Evolutionary conservation across 1,140 invertebrate species (phyloP), one percentile per base, ranked within the genome.

Genomic region (Papilio aristodemus): DNA sequence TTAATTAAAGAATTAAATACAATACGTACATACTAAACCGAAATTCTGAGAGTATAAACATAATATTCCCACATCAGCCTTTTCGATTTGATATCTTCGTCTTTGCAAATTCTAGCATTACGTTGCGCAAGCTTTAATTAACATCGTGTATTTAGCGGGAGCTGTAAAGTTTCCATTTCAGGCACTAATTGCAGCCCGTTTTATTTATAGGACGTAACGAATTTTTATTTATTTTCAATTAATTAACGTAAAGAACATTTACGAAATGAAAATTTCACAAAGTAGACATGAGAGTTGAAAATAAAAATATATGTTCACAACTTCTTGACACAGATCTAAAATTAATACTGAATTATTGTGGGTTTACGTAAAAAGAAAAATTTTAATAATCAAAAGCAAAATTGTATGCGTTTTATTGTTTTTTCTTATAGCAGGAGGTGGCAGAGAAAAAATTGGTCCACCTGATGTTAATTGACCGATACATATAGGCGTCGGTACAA

Each of bases 81-180:
- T 37, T 59, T 14, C 32, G 8, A 32, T 36, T 39, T 36, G 59
- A 62, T 11, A 62, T 60, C 32, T 60, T 7, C 17, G 38, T 38
- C 59, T 60, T 60, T 62, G 59, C 17, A 39, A 62, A 62, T 62
- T 9, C 46, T 4, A 38, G 59, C 27, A 62, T 62, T 37, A 62
- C 59, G 59, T 37, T 8, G 32, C 59, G 36, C 57, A 27, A 27
- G 57, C 57, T 59, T 59, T 59, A 59, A 37, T 62, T 62, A 62
- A 62, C 59, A 62, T 19, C 14, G 59, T 38, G 36, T 62, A 62
- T 62, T 62, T 62, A 62, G 59, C 36, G 14, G 32, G 36, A 32
- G 36, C 59, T 62, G 38, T 62, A 38, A 38, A 62, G 59, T 62
- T 62, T 38, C 59, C 27, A 62, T 39, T 62, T 22, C 36, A 62